phyloP scores from a whole-genome alignment of 2,113 vertebrate genomes.

The Mugil cephalus region DNA sequence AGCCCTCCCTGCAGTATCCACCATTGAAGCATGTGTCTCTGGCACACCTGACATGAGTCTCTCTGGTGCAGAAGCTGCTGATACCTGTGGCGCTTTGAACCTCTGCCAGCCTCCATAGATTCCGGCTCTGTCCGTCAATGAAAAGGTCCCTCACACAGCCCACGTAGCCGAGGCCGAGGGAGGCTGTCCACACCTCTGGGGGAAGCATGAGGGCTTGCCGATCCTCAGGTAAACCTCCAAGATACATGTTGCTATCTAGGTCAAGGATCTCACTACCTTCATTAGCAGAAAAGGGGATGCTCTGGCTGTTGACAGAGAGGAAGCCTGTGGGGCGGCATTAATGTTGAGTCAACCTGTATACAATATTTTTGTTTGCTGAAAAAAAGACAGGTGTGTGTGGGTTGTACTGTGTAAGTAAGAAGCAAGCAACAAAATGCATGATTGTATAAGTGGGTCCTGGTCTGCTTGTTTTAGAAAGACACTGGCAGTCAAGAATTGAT shows the following conservation, averaged over 20 bases:
- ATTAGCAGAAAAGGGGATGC: conserved; percentile 88
- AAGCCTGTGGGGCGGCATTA: conserved; percentile 82
- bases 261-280: conserved; percentile 95
- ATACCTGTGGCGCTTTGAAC: conserved; percentile 86
- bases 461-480: conserved; percentile 35
- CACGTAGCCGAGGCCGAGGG: conserved; percentile 91
- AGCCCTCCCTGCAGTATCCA: conserved; percentile 90
- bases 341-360: conserved; percentile 53
- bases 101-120: conserved; percentile 89
- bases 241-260: conserved; percentile 92
- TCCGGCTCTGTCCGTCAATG: conserved; percentile 91
- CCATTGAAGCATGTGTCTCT: conserved; percentile 88
- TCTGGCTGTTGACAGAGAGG: conserved; percentile 92
- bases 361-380: conserved; percentile 48
- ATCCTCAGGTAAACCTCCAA: conserved; percentile 91
- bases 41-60: conserved; percentile 88
- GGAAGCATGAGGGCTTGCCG: conserved; percentile 86
- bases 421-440: conserved; percentile 51
- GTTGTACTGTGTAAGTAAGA: conserved; percentile 53
- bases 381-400: conserved; percentile 70
- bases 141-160: conserved; percentile 94
- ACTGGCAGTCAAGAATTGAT: conserved; percentile 7
- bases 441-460: conserved; percentile 49
- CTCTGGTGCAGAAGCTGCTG: conserved; percentile 89
- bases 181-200: conserved; percentile 92